Evolutionary conservation across 1,140 invertebrate species (phyloP), one percentile per base, ranked within the genome.

Genomic region (Carcinoscorpius rotundicauda): DNA sequence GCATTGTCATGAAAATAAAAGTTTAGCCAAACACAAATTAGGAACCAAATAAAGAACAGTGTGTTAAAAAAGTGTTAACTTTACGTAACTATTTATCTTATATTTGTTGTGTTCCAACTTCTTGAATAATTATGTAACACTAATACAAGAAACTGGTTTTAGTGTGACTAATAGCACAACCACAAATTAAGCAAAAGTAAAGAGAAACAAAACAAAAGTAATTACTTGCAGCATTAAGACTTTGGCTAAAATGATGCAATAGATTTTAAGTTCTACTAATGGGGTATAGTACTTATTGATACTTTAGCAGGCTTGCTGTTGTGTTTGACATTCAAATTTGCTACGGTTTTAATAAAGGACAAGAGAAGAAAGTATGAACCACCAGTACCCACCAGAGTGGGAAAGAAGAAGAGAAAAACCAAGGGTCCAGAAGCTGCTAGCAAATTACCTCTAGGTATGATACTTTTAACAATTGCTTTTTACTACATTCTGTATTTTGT

Each of bases 361-460:
- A 97, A 98, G 75, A 98, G 98, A 79, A 97, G 95, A 80, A 98
- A 98, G 76, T 98, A 99, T 80, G 97, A 99, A 76, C 95, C 96
- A 58, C 96, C 96, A 75, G 93, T 98, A 76, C 96, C 96, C 51
- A 98, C 96, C 2, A 82, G 96, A 63, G 95, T 98, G 62, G 96
- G 97, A n/a, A 98, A 98, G 76, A 97, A 97, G 80, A 94, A 97
- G 82, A 90, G 93, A 73, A 86, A 89, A 76, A 86, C 88, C 49
- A 95, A 98, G 81, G 97, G 97, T 69, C 97, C 97, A 0, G 97
- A 99, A 83, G 92, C 96, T 62, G 96, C 97, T 9, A 84, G 94
- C 65, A 99, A 99, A 79, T 78, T 99, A 69, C 97, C 97, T 56
- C 87, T 88, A 80, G 83, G 83, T 85, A 74, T 65, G 61, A 6